Evolutionary conservation across 2,797 vertebrate species (phyloP).

Genomic region (Hippoglossus hippoglossus): DNA sequence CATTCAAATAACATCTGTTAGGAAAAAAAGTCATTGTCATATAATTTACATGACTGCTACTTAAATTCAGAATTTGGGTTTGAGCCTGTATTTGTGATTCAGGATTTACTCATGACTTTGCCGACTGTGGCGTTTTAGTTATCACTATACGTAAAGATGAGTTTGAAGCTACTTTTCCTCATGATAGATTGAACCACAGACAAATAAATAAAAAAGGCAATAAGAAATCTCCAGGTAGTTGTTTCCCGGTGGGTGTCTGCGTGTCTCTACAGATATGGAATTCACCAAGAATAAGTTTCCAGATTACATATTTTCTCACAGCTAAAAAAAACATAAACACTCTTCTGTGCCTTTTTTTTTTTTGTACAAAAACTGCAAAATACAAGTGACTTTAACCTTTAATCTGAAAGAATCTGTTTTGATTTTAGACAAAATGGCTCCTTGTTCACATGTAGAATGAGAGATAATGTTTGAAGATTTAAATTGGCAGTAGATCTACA

Average conservation of each 20-base stretch:
- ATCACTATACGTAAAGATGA: not conserved
- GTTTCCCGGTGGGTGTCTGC: not conserved
- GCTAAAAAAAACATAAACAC: not conserved
- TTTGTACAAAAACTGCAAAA: not conserved
- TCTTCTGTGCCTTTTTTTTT: constrained; percentile 30
- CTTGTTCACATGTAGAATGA: not conserved
- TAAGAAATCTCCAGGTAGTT: not conserved
- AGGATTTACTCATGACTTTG: not conserved
- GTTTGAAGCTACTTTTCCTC: not conserved
- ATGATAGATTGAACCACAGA: not conserved
- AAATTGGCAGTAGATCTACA: not conserved
- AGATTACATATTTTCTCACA: not conserved
- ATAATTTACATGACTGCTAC: not conserved
- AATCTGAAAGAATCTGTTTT: not conserved
- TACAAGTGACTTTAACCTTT: not conserved
- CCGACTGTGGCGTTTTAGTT: not conserved
- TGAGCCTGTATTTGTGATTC: not conserved
- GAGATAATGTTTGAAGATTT: not conserved
- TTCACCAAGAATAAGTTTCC: not conserved
- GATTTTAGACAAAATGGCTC: not conserved
- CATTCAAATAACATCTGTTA: too few species aligned
- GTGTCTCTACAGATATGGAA: not conserved
- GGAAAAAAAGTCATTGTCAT: not conserved
- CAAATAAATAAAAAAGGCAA: not conserved
- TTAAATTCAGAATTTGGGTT: not conserved